Evolutionary conservation across 2,113 vertebrate species (phyloP), one percentile per base, ranked within the genome.

Genomic region (Eptesicus fuscus): DNA sequence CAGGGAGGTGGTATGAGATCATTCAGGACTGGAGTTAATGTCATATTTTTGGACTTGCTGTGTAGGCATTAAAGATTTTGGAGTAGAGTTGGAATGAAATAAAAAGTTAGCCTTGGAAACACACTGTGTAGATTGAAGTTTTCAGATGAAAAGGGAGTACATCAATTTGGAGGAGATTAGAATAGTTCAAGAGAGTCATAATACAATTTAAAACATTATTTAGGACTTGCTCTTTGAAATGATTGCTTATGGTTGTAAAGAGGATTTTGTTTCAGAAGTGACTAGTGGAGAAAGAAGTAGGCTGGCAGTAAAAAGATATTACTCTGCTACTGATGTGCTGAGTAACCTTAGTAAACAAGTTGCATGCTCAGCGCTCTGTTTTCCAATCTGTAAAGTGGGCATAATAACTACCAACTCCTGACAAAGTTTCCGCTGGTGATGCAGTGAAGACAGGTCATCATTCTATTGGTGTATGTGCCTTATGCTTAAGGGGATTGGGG

Each of bases 181-280:
- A 40, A 79, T 44, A 49, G 56, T 74, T 91, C 18, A 91, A 65
- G 65, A 86, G 37, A 89, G 56, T 49, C 44, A 25, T n/a, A 20
- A n/a, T n/a, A 51, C 23, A 51, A 83, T 89, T 90, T 40, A 32
- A 49, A 44, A 63, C 49, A n/a, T 78, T 67, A 61, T 91, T 74
- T 40, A 53, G 53, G 42, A 67, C 44, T 53, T 74, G 35, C 5
- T 76, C 80, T 94, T 85, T 35, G 53, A 90, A 92, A 73, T 40
- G 61, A 61, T 73, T 56, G 12, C 92, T 91, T 44, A 82, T 73
- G 67, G 16, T 67, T 76, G 11, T 74, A 47, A 83, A 76, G 59
- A 90, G 59, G 32, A 74, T 53, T 95, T 79, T 65, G 40, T n/a
- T 85, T 40, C 71, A 79, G 67, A 96, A 95, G 35, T 65, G 40